Percentiles rank a stretch among this genome's conserved stretches.
Evolutionary conservation across 2,113 vertebrate genomes (phyloP).

Genomic region (Scalopus aquaticus): DNA sequence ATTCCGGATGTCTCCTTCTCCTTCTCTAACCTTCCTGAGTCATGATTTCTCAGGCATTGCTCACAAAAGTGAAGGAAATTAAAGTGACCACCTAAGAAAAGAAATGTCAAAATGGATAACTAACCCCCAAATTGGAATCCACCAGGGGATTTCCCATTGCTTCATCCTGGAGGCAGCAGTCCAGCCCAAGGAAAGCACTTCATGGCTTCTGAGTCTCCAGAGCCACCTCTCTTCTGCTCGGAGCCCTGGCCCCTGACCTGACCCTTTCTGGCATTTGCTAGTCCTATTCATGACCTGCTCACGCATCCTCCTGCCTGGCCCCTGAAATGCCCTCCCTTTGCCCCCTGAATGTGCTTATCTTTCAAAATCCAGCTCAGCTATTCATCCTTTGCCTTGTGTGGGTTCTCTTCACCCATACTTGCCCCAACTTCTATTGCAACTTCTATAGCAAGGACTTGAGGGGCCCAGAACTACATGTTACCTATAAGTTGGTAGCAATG

Average conservation of each 20-base stretch:
- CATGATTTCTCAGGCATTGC: slow-evolving; percentile 17
- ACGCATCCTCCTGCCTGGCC: not conserved
- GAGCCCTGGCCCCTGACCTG: not conserved
- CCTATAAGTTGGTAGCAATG: not conserved
- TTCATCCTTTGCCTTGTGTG: not conserved
- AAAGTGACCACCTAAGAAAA: slow-evolving; percentile 37
- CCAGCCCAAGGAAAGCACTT: not conserved
- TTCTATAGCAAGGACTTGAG: not conserved
- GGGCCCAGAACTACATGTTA: not conserved
- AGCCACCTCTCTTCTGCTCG: not conserved
- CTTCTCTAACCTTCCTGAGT: slow-evolving; percentile 27
- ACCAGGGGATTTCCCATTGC: not conserved
- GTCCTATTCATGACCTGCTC: not conserved
- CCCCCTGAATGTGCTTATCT: not conserved
- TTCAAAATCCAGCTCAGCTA: not conserved
- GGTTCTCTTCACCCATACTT: not conserved
- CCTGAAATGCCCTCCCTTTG: not conserved
- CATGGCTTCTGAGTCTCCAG: accelerated
- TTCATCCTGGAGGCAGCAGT: not conserved
- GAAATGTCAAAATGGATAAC: not conserved
- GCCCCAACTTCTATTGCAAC: not conserved
- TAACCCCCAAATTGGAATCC: not conserved
- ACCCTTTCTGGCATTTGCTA: not conserved
- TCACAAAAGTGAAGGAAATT: not conserved
- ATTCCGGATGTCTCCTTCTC: not conserved